A percentile compares a stretch with the other conserved stretches of the same genome.
Conservation (phyloP, 2,113 vertebrate genomes). For the Eurypyga helias region DNA sequence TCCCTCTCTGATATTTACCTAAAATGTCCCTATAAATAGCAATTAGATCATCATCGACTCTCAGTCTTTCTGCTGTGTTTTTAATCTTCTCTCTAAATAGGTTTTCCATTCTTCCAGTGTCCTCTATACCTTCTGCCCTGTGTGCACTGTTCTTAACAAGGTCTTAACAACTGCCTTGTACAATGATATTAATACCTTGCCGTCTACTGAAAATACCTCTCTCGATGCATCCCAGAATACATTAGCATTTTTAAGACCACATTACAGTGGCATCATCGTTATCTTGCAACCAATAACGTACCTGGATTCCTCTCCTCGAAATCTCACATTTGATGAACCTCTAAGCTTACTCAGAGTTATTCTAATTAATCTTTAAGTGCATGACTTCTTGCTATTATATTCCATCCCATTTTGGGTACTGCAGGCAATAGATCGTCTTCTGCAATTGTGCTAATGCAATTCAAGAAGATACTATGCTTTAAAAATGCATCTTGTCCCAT, state of each 20-base stretch:
- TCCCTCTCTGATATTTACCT: background rate
- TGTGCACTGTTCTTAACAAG: constrained; percentile 8
- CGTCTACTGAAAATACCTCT: background rate
- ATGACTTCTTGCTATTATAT: constrained; percentile 36
- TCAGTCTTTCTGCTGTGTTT: background rate
- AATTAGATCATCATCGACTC: background rate
- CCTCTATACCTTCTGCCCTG: background rate
- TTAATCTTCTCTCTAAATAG: constrained; percentile 13
- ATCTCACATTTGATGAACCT: constrained; percentile 36
- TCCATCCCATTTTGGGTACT: constrained; percentile 4
- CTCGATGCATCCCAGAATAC: constrained; percentile 38
- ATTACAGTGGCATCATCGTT: constrained; percentile 6
- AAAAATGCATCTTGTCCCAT: background rate
- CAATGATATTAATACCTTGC: constrained; percentile 27
- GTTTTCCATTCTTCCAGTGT: background rate
- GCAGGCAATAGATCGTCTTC: constrained; percentile 7
- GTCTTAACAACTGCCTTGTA: constrained; percentile 9
- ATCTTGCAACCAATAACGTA: background rate
- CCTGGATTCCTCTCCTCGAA: background rate
- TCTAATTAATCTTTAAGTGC: constrained; percentile 65
- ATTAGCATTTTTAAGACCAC: constrained; percentile 58
- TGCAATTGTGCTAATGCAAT: background rate
- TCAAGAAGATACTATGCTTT: background rate
- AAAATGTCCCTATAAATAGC: background rate
- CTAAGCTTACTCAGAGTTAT: background rate